Conservation (phyloP, 2,888 invertebrate genomes). For the Tryphoninae sp. region DNA sequence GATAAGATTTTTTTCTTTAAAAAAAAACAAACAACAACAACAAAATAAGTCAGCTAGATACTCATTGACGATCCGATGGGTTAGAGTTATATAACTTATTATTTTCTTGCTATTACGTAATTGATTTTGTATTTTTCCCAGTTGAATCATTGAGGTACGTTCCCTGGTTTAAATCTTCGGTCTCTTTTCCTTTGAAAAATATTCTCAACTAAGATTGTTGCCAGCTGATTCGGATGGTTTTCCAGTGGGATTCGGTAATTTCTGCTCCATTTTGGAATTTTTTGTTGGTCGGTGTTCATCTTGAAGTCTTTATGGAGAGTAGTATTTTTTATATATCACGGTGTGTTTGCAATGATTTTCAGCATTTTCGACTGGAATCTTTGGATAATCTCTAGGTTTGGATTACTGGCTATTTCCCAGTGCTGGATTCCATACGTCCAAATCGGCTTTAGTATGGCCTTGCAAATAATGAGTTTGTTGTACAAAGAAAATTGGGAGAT, state of each 20-base stretch:
- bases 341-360: constrained; percentile 2
- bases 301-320: not conserved
- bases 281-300: not conserved
- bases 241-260: no score
- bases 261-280: no score
- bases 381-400: constrained; percentile 6
- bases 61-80: not conserved
- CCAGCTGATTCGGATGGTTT: no score
- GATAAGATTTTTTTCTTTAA: no score
- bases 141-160: no score
- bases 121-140: not conserved
- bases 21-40: no score
- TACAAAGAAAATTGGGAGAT: constrained; percentile 21
- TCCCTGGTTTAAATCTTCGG: no score
- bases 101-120: not conserved
- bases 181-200: no score
- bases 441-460: constrained; percentile 46
- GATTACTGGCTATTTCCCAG: constrained; percentile 38
- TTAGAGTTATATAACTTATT: not conserved
- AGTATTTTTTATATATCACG: not conserved
- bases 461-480: constrained; percentile 53
- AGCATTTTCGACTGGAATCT: constrained; percentile 40
- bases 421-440: constrained; percentile 47
- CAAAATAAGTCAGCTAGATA: not conserved
- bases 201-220: no score